These are phyloP conservation scores for Phengaris alcon DNA, from an alignment of 2,888 invertebrate genomes.

Conservation along the genomic window DNA sequence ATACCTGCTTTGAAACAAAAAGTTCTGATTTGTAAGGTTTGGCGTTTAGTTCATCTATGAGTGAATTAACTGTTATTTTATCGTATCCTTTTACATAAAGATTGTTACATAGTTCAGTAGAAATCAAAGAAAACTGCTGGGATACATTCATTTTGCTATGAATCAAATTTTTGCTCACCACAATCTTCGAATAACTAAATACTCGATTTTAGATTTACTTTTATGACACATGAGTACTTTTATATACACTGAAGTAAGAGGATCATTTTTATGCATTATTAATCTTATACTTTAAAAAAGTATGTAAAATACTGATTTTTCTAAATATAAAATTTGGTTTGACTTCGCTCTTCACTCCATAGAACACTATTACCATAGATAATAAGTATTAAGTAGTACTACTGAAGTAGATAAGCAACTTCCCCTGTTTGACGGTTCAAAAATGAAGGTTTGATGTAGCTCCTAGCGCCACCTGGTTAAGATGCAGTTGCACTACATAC, in stretches of 20 bases:
- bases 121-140: constrained; percentile 56
- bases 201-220: neutral
- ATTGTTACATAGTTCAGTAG: constrained; percentile 61
- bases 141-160: constrained; percentile 38
- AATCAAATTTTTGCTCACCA: neutral
- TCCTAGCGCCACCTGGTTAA: no score
- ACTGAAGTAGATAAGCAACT: no score
- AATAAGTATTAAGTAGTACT: no score
- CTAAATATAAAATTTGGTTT: neutral
- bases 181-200: neutral
- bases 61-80: constrained; percentile 69
- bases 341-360: no score
- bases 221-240: no score
- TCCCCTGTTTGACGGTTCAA: no score
- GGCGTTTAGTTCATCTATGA: constrained; percentile 82
- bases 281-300: no score
- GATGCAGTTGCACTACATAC: no score
- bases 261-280: no score
- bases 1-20: constrained; percentile 69
- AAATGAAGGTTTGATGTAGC: no score
- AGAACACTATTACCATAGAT: no score
- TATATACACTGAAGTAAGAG: no score
- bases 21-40: constrained; percentile 77
- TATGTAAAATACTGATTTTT: neutral
- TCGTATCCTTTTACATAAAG: constrained; percentile 64